These are phyloP conservation scores for Salvator merianae DNA, from an alignment of 2,113 vertebrate species.

Conservation along the genomic window DNA sequence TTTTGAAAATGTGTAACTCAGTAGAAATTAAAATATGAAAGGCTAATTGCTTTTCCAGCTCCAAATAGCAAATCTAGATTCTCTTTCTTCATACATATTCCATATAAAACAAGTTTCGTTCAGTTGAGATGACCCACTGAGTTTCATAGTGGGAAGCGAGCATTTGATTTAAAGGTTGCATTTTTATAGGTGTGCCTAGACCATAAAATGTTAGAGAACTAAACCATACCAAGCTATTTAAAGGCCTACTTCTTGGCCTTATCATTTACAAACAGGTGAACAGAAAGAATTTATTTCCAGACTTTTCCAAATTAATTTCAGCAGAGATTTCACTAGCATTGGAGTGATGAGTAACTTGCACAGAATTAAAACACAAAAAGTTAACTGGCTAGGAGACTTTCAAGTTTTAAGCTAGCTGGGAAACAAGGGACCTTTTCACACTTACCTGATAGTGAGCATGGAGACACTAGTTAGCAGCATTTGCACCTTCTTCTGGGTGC, in stretches of 20 bases:
- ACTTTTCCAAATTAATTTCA: conserved; percentile 74
- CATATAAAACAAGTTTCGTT: conserved; percentile 67
- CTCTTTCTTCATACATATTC: conserved; percentile 30
- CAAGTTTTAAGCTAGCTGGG: conserved; percentile 53
- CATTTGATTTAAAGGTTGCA: conserved; percentile 65
- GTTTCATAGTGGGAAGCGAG: conserved; percentile 69
- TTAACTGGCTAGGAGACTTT: conserved; percentile 59
- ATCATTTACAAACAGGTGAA: conserved; percentile 77
- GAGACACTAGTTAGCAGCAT: too few relatives aligned
- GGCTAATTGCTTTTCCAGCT: conserved; percentile 15
- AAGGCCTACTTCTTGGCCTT: conserved; percentile 72
- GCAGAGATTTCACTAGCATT: conserved; percentile 63
- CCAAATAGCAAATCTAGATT: conserved; percentile 18
- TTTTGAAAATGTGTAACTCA: conserved; percentile 18
- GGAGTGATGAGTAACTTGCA: conserved; percentile 70
- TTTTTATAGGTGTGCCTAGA: conserved; percentile 55
- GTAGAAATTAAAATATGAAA: neutral
- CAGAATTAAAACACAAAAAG: conserved; percentile 62
- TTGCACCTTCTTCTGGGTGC: too few relatives aligned
- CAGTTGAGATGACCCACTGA: conserved; percentile 70
- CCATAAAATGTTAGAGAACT: conserved; percentile 52
- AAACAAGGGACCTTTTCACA: too few relatives aligned
- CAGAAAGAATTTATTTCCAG: conserved; percentile 60
- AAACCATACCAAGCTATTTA: conserved; percentile 64
- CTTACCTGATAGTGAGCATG: too few relatives aligned